Percentiles rank a stretch among this genome's conserved stretches.
These are phyloP conservation scores for Physella acuta DNA, from an alignment of 1,140 invertebrate species.

Conservation along the genomic window DNA sequence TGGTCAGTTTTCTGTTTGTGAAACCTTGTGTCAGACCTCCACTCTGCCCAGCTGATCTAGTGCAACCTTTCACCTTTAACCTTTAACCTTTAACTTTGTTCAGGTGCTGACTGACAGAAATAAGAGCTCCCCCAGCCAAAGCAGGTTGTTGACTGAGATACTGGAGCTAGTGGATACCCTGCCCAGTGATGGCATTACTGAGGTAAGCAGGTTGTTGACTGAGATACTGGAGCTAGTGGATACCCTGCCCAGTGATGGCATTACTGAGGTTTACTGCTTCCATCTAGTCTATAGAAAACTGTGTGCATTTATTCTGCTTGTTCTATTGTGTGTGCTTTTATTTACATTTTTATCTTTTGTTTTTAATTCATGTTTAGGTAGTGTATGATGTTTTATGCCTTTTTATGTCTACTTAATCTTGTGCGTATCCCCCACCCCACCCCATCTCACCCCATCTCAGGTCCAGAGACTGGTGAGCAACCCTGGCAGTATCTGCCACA, in stretches of 20 bases:
- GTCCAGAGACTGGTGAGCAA: conserved; percentile 43
- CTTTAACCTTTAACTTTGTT: background rate
- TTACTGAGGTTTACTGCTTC: conserved; percentile 42
- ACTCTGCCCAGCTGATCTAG: too few species aligned
- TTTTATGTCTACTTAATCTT: background rate
- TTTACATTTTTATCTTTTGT: background rate
- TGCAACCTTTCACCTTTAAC: too few species aligned
- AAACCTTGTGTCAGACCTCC: too few species aligned
- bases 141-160: conserved; percentile 45
- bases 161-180: conserved; percentile 51
- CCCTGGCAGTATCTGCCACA: conserved; percentile 38
- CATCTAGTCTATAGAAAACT: too few species aligned
- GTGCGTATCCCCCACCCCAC: too few species aligned
- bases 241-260: conserved; percentile 40
- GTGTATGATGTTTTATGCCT: background rate
- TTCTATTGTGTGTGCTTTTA: too few species aligned
- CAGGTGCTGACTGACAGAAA: conserved; percentile 49
- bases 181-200: conserved; percentile 39
- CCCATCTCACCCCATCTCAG: conserved; percentile 30
- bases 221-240: conserved; percentile 54
- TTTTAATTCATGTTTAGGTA: background rate
- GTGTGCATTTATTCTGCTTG: too few species aligned
- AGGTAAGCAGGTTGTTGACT: conserved; percentile 41
- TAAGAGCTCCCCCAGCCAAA: conserved; percentile 31
- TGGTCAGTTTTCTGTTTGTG: too few species aligned